A percentile compares a stretch with the other conserved stretches of the same genome.
phyloP scores from a whole-genome alignment of 1,140 invertebrate genomes.

The Zaprionus ghesquierei region DNA sequence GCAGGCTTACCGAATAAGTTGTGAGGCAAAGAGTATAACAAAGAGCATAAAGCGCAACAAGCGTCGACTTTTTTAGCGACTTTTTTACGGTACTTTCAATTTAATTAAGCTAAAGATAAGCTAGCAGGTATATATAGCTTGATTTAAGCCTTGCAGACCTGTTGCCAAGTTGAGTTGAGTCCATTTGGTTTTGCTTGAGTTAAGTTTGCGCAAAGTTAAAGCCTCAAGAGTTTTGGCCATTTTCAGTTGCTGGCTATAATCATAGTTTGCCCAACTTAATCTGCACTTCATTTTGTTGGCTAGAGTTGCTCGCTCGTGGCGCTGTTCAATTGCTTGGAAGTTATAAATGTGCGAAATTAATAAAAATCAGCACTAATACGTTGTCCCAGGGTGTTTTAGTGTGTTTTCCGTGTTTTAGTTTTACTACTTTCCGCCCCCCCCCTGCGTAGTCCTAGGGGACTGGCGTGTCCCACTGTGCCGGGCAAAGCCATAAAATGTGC shows the following conservation, averaged over 20 bases:
- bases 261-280: neutral
- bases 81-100: neutral
- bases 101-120: neutral
- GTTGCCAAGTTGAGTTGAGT: neutral
- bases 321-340: conserved; percentile 58
- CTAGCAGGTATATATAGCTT: neutral
- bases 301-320: neutral
- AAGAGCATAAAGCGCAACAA: neutral
- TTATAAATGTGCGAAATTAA: conserved; percentile 74
- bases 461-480: no score
- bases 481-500: conserved; percentile 57
- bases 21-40: neutral
- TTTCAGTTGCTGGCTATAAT: neutral
- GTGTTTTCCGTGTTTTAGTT: conserved; percentile 46
- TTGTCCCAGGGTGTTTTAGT: conserved; percentile 12
- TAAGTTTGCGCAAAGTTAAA: neutral
- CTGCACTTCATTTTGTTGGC: neutral
- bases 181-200: neutral
- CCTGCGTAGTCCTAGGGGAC: no score
- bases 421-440: conserved; percentile 42
- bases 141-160: neutral
- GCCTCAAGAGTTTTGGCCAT: neutral
- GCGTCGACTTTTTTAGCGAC: neutral
- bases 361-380: conserved; percentile 63
- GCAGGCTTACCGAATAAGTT: neutral